Percentiles rank a stretch among this genome's conserved stretches.
Evolutionary conservation across 30 jellyfish, hydroid and myxozoan genomes (phyloP).

Genomic region (Catostylus mosaicus): DNA sequence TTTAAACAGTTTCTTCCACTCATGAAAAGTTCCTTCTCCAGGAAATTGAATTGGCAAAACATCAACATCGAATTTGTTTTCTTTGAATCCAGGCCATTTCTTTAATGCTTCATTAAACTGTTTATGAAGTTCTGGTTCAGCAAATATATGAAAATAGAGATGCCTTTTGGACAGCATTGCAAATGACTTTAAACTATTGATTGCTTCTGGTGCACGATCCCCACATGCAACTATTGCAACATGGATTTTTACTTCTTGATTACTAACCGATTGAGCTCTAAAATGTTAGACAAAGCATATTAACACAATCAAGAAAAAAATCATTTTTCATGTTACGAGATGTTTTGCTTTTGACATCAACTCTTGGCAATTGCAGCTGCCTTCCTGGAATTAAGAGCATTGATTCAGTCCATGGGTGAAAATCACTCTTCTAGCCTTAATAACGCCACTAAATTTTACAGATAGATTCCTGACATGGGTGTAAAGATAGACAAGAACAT

Average conservation of each 20-base stretch:
- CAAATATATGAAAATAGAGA: constrained; percentile 79
- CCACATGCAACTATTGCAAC: constrained; percentile 92
- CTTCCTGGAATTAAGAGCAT: too few species aligned
- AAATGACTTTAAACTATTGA: constrained; percentile 69
- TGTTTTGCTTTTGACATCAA: too few species aligned
- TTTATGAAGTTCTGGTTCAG: constrained; percentile 65
- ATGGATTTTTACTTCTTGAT: constrained; percentile 51
- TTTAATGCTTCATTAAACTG: constrained; percentile 40
- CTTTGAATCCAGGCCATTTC: constrained; percentile 78
- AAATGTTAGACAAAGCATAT: too few species aligned
- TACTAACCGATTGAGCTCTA: too few species aligned
- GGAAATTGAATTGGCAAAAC: constrained; percentile 68
- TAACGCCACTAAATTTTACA: too few species aligned
- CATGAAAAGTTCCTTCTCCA: constrained; percentile 38
- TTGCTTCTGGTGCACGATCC: constrained; percentile 79
- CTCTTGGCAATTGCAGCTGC: too few species aligned
- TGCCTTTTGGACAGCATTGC: constrained; percentile 56
- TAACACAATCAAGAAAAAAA: too few species aligned
- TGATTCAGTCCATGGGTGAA: too few species aligned
- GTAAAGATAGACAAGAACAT: too few species aligned
- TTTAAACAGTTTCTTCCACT: constrained; percentile 78
- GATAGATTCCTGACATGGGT: too few species aligned
- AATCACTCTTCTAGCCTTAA: too few species aligned
- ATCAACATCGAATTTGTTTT: constrained; percentile 58
- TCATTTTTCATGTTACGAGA: too few species aligned